Base-by-base conservation (phyloP, 2,888 invertebrate genomes). In the Malachius bipustulatus region DNA sequence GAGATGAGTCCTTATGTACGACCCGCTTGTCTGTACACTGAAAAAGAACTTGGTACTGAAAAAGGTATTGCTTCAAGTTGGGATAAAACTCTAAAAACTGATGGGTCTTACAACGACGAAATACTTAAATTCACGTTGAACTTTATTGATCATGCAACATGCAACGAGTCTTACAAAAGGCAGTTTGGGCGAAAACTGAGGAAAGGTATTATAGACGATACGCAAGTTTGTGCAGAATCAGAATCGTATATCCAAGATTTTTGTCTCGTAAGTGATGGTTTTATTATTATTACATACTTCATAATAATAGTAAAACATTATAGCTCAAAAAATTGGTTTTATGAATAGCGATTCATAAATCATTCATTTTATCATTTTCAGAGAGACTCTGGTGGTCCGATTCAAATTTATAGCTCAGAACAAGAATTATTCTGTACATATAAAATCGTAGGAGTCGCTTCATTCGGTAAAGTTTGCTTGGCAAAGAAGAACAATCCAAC, bases 301-400 rank as follows among this genome's bases (percentile, higher is more conserved):
- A n/a, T n/a, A n/a, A n/a, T n/a, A n/a, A n/a, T n/a, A n/a, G n/a
- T n/a, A n/a, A n/a, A n/a, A n/a, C n/a, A n/a, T n/a, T n/a, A n/a
- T n/a, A n/a, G 8, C 31, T 14, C 11, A 8, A 6, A 8, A 4
- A 12, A 24, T 15, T 15, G 16, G 16, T 15, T 16, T 16, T 19
- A 8, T 8, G n/a, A 8, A n/a, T 19, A 19, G n/a, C 6, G 6
- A 8, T 19, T 8, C 24, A 8, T 8, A n/a, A 8, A 19, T n/a
- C n/a, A 19, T n/a, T n/a, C n/a, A 14, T 32, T 24, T 4, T 4
- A 31, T 35, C 37, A 41, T 3, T 50, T 39, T 47, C 53, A 74
- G 73, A 75, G 76, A 24, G 76, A 77, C 56, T 75, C 73, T 24
- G 77, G 77, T n/a, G 75, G 77, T 4, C 76, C 77, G 1, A 56